Percentiles rank a stretch among this genome's conserved stretches.
These are phyloP conservation scores for Scolopax bukidnonensis DNA, from an alignment of 2,797 vertebrate species.

Conservation along the genomic window DNA sequence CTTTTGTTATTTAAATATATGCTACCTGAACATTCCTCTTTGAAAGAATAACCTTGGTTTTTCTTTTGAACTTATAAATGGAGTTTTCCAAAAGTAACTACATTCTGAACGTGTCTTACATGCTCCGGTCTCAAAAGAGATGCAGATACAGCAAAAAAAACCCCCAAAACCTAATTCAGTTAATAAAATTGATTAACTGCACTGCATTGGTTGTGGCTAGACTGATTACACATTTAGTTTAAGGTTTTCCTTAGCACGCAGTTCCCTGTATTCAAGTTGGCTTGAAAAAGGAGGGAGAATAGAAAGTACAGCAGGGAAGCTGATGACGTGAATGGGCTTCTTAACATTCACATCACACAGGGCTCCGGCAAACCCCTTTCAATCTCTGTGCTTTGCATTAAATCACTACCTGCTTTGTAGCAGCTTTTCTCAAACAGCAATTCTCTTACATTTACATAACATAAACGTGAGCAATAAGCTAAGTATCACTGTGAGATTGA, in stretches of 20 bases:
- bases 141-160: not conserved
- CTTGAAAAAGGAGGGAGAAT: not conserved
- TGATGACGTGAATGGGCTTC: constrained; percentile 25
- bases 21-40: not conserved
- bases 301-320: not conserved
- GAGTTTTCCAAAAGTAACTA: not conserved
- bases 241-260: constrained; percentile 31
- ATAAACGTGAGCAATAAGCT: not conserved
- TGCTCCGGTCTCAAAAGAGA: not conserved
- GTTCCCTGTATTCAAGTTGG: constrained; percentile 29
- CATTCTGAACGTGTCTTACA: not conserved
- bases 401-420: constrained; percentile 50
- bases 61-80: not conserved
- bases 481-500: not conserved
- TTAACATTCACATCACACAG: constrained; percentile 54
- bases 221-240: constrained; percentile 43
- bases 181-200: constrained; percentile 46
- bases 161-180: not conserved
- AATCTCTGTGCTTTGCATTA: constrained; percentile 25
- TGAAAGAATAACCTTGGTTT: not conserved
- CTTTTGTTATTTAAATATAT: not conserved
- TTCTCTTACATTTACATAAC: constrained; percentile 39
- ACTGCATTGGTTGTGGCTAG: constrained; percentile 46
- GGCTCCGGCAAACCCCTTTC: constrained; percentile 36
- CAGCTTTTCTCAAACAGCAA: not conserved